Evolutionary conservation across 2,113 vertebrate species (phyloP), one percentile per base, ranked within the genome.

Genomic region (Melanocharis versteri): DNA sequence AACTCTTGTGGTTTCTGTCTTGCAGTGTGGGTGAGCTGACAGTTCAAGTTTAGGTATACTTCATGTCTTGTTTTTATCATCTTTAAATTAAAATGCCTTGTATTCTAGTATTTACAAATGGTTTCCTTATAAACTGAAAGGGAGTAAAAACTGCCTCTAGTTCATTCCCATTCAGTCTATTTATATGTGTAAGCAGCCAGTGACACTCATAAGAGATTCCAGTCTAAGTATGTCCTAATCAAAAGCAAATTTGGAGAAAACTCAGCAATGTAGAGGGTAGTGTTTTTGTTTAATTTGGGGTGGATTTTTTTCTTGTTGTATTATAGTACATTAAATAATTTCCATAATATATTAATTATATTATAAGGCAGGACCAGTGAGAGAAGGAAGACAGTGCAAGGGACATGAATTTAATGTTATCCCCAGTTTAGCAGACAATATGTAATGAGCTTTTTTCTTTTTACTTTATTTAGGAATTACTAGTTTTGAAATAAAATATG

Each of bases 81-180:
- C 26, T 71, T 37, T 47, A 94, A 91, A 79, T 83, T 15, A 75
- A 87, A 88, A 83, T 54, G 10, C 37, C 22, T 77, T 68, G 8
- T 58, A 66, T 66, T 69, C 42, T 42, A 16, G 15, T 37, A 28
- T 89, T 86, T 77, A 24, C 31, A 40, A 54, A 51, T 15, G 37
- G 7, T 53, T 80, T 44, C 11, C 28, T 56, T 60, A 40, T 56
- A 77, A 83, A 81, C 11, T 35, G 33, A 50, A 86, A 56, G 45
- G 3, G 11, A n/a, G 6, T 3, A 51, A 48, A 81, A 44, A 3
- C 0, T 4, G 15, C 64, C 40, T 33, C n/a, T n/a, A 30, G 8
- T 42, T 44, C 9, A 22, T 75, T 70, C 19, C 40, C 5, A 15
- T 69, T 90, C 57, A 30, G 42, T 48, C 31, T 83, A 6, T 83